These are phyloP conservation scores for Norana najaformis DNA, from an alignment of 2,888 invertebrate species.

Conservation along the genomic window DNA sequence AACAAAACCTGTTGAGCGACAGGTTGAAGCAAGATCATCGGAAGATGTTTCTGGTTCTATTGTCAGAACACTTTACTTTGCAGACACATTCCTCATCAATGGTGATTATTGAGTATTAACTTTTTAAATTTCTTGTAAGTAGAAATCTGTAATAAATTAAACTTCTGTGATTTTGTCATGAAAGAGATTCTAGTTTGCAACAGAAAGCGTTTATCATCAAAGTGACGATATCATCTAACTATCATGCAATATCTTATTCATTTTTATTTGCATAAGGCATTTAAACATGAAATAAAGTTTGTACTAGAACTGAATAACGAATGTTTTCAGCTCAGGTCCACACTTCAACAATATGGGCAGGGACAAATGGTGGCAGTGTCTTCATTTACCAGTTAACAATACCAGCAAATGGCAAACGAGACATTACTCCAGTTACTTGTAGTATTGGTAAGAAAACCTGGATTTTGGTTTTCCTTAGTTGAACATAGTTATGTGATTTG, in stretches of 20 bases:
- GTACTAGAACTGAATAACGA: not conserved
- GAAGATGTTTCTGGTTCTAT: constrained; percentile 91
- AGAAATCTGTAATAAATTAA: not conserved
- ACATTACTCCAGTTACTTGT: constrained; percentile 71
- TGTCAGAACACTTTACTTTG: constrained; percentile 91
- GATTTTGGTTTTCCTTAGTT: not conserved
- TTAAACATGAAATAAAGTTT: not conserved
- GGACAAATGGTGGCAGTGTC: constrained; percentile 92
- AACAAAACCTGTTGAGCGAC: constrained; percentile 43
- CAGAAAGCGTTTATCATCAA: not conserved
- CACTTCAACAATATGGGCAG: constrained; percentile 86
- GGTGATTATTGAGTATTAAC: constrained; percentile 66
- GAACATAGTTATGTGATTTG: not conserved
- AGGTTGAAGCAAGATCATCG: constrained; percentile 83
- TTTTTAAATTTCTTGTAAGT: not conserved
- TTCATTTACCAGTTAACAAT: constrained; percentile 87
- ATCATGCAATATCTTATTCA: not conserved
- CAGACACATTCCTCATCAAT: constrained; percentile 87
- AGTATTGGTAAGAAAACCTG: constrained; percentile 69
- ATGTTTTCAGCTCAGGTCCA: constrained; percentile 46
- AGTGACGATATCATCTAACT: not conserved
- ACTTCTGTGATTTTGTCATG: not conserved
- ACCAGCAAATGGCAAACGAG: constrained; percentile 73
- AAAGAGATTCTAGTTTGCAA: no score
- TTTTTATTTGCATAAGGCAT: not conserved